These are phyloP conservation scores for Ceratitis capitata DNA, from an alignment of 1,140 invertebrate genomes.

Conservation along the genomic window DNA sequence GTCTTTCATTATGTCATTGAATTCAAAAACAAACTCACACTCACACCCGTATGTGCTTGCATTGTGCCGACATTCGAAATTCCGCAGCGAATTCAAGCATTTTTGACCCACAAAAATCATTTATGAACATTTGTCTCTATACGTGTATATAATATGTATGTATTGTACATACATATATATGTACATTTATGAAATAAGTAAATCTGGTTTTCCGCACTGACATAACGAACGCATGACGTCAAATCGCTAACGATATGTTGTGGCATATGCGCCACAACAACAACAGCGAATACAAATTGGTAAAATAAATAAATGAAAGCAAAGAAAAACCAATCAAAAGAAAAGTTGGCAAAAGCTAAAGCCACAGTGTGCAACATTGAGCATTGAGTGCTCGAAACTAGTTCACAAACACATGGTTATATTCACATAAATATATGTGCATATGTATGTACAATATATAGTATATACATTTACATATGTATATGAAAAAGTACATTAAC, in stretches of 20 bases:
- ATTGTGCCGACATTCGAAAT: too few relatives aligned
- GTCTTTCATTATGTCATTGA: constrained; percentile 28
- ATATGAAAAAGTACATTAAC: background rate
- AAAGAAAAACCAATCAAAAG: background rate
- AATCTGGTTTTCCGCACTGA: constrained; percentile 28
- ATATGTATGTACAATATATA: background rate
- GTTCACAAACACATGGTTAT: constrained; percentile 47
- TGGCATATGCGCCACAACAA: constrained; percentile 22
- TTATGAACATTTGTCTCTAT: too few relatives aligned
- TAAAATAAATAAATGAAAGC: too few relatives aligned
- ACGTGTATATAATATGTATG: too few relatives aligned
- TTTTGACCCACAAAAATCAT: constrained; percentile 36
- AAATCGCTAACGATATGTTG: constrained; percentile 8
- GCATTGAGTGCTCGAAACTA: constrained; percentile 50
- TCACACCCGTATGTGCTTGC: too few relatives aligned
- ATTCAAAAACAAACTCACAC: too few relatives aligned
- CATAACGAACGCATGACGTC: constrained; percentile 20
- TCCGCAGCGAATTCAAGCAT: constrained; percentile 23
- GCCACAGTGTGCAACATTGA: constrained; percentile 42
- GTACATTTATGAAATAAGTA: too few relatives aligned
- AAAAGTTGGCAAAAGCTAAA: background rate
- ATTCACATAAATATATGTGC: background rate
- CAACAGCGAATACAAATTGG: too few relatives aligned
- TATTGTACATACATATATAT: too few relatives aligned
- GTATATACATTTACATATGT: background rate